Percentiles rank a stretch among this genome's conserved stretches.
Conservation (phyloP, 2,797 vertebrate genomes). For the Anguilla pacifica region DNA sequence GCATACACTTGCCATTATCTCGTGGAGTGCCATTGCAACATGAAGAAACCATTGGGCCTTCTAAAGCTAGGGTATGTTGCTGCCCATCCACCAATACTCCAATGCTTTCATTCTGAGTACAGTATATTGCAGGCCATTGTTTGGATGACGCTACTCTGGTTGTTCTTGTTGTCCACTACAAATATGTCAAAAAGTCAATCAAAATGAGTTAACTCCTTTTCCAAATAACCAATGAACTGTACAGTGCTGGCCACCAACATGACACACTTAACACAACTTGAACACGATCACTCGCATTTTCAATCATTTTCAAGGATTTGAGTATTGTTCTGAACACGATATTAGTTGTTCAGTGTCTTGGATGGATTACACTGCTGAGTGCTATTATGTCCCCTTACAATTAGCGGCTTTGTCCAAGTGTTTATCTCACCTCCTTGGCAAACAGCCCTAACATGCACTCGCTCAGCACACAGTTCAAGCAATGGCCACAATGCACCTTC, state of each 20-base stretch:
- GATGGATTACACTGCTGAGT: background rate
- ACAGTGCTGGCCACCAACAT: background rate
- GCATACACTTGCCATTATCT: background rate
- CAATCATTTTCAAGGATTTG: background rate
- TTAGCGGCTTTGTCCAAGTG: background rate
- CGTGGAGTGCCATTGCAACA: background rate
- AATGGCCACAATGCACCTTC: background rate
- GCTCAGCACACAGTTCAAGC: constrained; percentile 9
- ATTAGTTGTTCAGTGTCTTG: background rate
- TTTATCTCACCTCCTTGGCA: background rate
- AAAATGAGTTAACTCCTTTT: background rate
- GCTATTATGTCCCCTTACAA: background rate
- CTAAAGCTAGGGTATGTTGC: background rate
- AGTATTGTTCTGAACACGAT: background rate
- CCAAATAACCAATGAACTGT: background rate
- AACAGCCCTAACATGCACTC: background rate
- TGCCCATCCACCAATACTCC: background rate
- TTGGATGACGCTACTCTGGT: too few species aligned
- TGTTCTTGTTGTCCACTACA: background rate
- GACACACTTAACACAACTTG: background rate
- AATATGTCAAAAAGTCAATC: too few species aligned
- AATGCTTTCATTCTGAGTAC: background rate
- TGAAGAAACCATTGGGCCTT: background rate
- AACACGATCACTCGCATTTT: background rate
- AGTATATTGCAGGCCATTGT: background rate